Evolutionary conservation across 1,140 invertebrate species (phyloP), one percentile per base, ranked within the genome.

Genomic region (Atopsyche davidsoni): DNA sequence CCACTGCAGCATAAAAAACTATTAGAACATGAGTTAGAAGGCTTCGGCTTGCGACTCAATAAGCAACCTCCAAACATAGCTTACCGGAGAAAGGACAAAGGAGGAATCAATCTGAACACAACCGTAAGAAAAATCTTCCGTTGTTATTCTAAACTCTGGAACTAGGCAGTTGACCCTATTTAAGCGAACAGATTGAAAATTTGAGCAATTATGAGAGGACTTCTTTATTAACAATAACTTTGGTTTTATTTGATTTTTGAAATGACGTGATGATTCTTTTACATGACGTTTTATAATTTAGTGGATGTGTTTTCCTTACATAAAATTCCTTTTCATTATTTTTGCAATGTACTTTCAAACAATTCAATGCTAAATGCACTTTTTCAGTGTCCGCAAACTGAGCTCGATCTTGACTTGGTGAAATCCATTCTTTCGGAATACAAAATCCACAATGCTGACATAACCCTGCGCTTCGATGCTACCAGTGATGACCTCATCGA

Each of bases 401-500:
- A 99, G 72, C 72, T 99, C 42, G 97, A 99, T 71, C 62, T 84
- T 18, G 97, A 99, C 59, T 85, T 89, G 1, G 96, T 99, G 0
- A 98, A 94, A 75, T 86, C 89, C 6, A 98, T 99, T 67, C 72
- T 99, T 18, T 88, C 89, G 1, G 97, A 99, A 70, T 99, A 99
- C 68, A 92, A 90, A 72, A 99, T 99, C 52, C 92, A 98, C 65
- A 99, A 99, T 77, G 97, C 96, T 39, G 97, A 98, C 67, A 89
- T 98, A 22, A 93, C 91, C 0, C 71, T 97, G 4, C 79, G 90
- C 58, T 95, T 91, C 64, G 96, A 99, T 72, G 94, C 95, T 0
- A 96, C 90, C 2, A 87, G 89, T 58, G 97, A 99, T 70, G 97
- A 99, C 72, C 72, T 99, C 10, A 99, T 99, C 67, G 97, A 99